These are phyloP conservation scores for Nephila pilipes DNA, from an alignment of 1,140 invertebrate species.

Conservation along the genomic window DNA sequence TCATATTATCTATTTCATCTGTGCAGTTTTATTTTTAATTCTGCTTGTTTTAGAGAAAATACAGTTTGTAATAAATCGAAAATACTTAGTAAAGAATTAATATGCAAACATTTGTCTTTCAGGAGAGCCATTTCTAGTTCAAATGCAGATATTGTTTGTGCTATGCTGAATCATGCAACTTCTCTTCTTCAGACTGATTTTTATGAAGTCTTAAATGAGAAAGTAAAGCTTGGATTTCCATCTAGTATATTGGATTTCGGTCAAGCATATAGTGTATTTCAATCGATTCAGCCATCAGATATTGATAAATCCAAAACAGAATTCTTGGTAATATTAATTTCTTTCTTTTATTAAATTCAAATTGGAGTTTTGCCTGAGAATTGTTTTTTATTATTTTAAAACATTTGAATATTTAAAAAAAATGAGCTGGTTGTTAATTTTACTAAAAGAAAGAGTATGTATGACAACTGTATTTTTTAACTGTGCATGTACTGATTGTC, in stretches of 20 bases:
- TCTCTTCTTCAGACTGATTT: constrained; percentile 94
- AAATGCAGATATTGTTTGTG: constrained; percentile 97
- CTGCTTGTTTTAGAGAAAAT: background rate
- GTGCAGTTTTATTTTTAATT: background rate
- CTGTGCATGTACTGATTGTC: too few species aligned
- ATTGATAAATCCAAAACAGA: constrained; percentile 87
- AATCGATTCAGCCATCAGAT: constrained; percentile 89
- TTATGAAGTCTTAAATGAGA: constrained; percentile 87
- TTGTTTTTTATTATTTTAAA: background rate
- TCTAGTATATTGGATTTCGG: constrained; percentile 90
- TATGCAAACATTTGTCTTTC: constrained; percentile 72
- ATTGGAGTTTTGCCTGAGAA: background rate
- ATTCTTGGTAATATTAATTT: constrained; percentile 85
- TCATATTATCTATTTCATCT: too few species aligned
- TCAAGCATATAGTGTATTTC: constrained; percentile 86
- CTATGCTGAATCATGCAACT: constrained; percentile 96
- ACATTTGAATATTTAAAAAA: too few species aligned
- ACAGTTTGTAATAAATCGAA: too few species aligned
- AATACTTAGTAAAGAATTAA: too few species aligned
- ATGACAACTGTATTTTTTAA: too few species aligned
- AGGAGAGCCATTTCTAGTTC: constrained; percentile 93
- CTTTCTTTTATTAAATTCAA: background rate
- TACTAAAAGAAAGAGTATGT: too few species aligned
- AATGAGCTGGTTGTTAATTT: too few species aligned
- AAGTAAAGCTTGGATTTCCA: constrained; percentile 91